Evolutionary conservation across 1,140 invertebrate species (phyloP).

Genomic region (Halictus rubicundus): DNA sequence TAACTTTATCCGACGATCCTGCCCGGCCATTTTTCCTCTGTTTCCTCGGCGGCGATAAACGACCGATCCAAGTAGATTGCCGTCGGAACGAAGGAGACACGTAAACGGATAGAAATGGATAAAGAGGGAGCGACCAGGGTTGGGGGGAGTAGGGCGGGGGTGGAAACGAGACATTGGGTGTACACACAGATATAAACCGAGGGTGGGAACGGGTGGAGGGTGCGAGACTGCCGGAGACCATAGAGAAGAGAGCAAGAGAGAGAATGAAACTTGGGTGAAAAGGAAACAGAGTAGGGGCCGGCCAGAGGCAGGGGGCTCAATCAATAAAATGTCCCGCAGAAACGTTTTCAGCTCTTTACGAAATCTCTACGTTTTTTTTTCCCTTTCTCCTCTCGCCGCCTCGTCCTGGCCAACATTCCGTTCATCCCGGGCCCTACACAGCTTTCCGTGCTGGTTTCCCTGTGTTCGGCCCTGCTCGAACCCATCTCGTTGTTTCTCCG

Average conservation of each 20-base stretch:
- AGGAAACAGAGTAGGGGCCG: conserved; percentile 54
- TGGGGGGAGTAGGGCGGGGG: no score
- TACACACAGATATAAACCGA: conserved; percentile 33
- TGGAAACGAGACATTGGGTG: background rate
- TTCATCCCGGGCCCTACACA: background rate
- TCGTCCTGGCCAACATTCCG: conserved; percentile 26
- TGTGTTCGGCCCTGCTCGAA: background rate
- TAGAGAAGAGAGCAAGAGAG: conserved; percentile 57
- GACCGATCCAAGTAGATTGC: conserved; percentile 43
- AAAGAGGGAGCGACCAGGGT: conserved; percentile 13
- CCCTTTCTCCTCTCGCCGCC: conserved; percentile 23
- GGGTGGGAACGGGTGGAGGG: conserved; percentile 16
- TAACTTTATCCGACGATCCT: background rate
- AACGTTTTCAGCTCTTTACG: conserved; percentile 69
- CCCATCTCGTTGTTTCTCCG: conserved; percentile 17
- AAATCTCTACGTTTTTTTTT: conserved; percentile 60
- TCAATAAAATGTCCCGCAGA: conserved; percentile 78
- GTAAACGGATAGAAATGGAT: conserved; percentile 47
- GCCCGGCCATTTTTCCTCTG: conserved; percentile 24
- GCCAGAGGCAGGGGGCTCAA: conserved; percentile 65
- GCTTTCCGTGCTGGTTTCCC: conserved; percentile 4
- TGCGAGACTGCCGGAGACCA: conserved; percentile 41
- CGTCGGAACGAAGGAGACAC: conserved; percentile 26
- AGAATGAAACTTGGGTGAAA: conserved; percentile 58
- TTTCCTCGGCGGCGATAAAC: conserved; percentile 22